Evolutionary conservation across 2,888 invertebrate genomes (phyloP), one percentile per base, ranked within the genome.

Genomic region (Candidula unifasciata): DNA sequence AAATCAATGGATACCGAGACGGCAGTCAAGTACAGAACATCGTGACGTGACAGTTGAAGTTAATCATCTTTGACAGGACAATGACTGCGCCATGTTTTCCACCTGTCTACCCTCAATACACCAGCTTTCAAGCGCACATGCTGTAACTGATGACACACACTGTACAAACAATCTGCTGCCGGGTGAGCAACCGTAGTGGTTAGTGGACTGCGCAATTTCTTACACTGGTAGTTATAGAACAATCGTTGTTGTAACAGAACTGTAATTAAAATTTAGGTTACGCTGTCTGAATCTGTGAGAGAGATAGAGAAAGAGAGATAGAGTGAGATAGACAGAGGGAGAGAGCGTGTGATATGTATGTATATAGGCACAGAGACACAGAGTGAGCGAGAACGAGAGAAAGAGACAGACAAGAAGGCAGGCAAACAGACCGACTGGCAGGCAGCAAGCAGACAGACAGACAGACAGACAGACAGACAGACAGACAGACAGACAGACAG

Each of bases 51-150:
- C 33, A 30, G 1, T 37, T 3, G 66, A 78, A 18, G 27, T 44
- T 78, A 64, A 64, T 18, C 13, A 37, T 66, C 64, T 21, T 16
- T 78, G 78, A 66, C 78, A 66, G 27, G 57, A 24, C 37, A 78
- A 78, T 78, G 78, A 78, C 78, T 64, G 16, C 78, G 27, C 27
- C 27, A n/a, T 37, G 13, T 78, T 66, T 78, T 66, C 78, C 78
- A 78, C 66, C 66, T 78, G 78, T 66, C 78, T 78, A 18, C 64
- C 8, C 16, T 27, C n/a, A 66, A 66, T 37, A 33, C 13, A 0
- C 52, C 64, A 64, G 24, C 78, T 64, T 18, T 64, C 64, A 66
- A 27, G n/a, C 37, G 78, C 44, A 44, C 44, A 60, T 77, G 57
- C 27, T 16, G 64, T 78, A 64, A 44, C 60, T 33, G n/a, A 54